These are phyloP conservation scores for Myrmophylax atrothorax DNA, from an alignment of 2,113 vertebrate genomes.

Conservation along the genomic window DNA sequence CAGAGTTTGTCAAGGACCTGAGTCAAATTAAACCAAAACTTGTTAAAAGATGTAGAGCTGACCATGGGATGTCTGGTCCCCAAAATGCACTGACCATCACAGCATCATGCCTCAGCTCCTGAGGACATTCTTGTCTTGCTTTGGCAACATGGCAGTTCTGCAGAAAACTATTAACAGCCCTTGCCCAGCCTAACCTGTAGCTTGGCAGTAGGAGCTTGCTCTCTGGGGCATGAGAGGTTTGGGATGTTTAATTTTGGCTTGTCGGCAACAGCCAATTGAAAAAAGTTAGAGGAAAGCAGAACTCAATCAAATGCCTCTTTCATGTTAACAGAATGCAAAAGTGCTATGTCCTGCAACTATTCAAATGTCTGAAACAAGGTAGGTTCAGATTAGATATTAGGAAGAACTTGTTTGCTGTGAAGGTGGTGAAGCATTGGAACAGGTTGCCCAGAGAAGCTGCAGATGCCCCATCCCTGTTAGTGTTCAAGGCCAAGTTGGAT, in stretches of 20 bases:
- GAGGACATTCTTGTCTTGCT: not conserved
- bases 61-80: not conserved
- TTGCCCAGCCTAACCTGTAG: not conserved
- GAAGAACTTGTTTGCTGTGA: not conserved
- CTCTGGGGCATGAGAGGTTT: not conserved
- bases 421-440: not conserved
- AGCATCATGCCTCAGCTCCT: not conserved
- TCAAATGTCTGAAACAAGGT: not conserved
- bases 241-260: not conserved
- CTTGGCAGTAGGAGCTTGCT: not conserved
- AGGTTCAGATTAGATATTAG: not conserved
- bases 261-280: not conserved
- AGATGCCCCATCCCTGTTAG: not conserved
- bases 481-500: not conserved
- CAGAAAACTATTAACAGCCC: not conserved
- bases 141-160: not conserved
- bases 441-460: not conserved
- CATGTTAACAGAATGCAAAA: not conserved
- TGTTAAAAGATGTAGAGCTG: not conserved
- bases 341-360: not conserved
- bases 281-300: not conserved
- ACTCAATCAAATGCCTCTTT: not conserved
- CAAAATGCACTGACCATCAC: accelerated
- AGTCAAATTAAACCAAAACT: not conserved
- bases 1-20: not conserved